Conservation (phyloP, 2,888 invertebrate species). For the Halocaridina rubra region DNA sequence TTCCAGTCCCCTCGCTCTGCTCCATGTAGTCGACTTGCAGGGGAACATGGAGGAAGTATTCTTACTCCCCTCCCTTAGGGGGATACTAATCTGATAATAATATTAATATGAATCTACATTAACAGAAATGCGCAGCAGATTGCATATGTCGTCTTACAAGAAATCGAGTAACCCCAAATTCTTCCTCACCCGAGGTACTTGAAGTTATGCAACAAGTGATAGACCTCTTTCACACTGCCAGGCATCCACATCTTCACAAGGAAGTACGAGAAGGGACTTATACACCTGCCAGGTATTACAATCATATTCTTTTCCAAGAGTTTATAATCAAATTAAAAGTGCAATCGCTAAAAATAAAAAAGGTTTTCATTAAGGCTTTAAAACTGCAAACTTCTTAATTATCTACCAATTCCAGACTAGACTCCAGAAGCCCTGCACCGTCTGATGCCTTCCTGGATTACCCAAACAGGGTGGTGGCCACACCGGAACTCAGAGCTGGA, state of each 20-base stretch:
- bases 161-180: constrained; percentile 26
- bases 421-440: constrained; percentile 42
- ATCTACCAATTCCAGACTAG: constrained; percentile 5
- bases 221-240: constrained; percentile 45
- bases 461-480: constrained; percentile 29
- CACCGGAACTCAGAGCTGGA: constrained; percentile 33
- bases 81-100: too few relatives aligned
- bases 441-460: constrained; percentile 47
- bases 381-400: too few relatives aligned
- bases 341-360: too few relatives aligned
- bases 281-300: constrained; percentile 49
- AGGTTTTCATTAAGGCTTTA: too few relatives aligned
- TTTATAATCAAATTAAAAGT: too few relatives aligned
- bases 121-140: constrained; percentile 14
- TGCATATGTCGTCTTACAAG: constrained; percentile 24
- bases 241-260: constrained; percentile 40
- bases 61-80: too few relatives aligned
- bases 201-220: constrained; percentile 33
- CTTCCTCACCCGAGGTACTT: constrained; percentile 14
- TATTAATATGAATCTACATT: neutral
- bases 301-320: too few relatives aligned
- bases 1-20: too few relatives aligned
- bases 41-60: too few relatives aligned
- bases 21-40: too few relatives aligned
- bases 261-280: constrained; percentile 37